These are phyloP conservation scores for Trilocha varians DNA, from an alignment of 2,888 invertebrate species.

Conservation along the genomic window DNA sequence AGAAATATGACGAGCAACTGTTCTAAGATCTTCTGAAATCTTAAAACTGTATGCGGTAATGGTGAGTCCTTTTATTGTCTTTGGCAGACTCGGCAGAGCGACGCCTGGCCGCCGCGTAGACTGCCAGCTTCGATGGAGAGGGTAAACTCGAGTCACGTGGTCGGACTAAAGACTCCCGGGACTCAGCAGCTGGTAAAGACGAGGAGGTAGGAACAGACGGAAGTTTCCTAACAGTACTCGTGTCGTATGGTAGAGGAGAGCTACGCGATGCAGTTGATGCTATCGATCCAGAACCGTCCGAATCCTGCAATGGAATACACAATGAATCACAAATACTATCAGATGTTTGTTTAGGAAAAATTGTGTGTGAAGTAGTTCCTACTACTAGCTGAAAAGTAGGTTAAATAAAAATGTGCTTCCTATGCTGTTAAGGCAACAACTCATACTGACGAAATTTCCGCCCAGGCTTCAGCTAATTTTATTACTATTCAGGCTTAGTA, in stretches of 20 bases:
- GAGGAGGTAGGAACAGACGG: conserved; percentile 67
- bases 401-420: neutral
- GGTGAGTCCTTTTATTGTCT: conserved; percentile 72
- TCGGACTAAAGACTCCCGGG: conserved; percentile 61
- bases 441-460: neutral
- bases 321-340: no score
- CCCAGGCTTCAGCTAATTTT: no score
- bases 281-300: conserved; percentile 61
- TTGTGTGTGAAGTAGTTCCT: no score
- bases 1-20: no score
- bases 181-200: conserved; percentile 64
- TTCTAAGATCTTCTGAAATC: no score
- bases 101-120: conserved; percentile 67
- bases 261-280: conserved; percentile 59
- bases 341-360: no score
- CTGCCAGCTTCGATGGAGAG: conserved; percentile 76
- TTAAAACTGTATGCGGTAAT: conserved; percentile 84
- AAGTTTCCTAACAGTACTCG: conserved; percentile 43
- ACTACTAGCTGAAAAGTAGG: no score
- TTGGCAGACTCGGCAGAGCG: conserved; percentile 75
- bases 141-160: conserved; percentile 70
- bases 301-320: conserved; percentile 41
- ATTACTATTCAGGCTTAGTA: no score
- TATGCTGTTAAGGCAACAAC: neutral
- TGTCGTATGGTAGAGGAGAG: conserved; percentile 60